Evolutionary conservation across 2,797 vertebrate species (phyloP), one percentile per base, ranked within the genome.

Genomic region (Semaprochilodus insignis): DNA sequence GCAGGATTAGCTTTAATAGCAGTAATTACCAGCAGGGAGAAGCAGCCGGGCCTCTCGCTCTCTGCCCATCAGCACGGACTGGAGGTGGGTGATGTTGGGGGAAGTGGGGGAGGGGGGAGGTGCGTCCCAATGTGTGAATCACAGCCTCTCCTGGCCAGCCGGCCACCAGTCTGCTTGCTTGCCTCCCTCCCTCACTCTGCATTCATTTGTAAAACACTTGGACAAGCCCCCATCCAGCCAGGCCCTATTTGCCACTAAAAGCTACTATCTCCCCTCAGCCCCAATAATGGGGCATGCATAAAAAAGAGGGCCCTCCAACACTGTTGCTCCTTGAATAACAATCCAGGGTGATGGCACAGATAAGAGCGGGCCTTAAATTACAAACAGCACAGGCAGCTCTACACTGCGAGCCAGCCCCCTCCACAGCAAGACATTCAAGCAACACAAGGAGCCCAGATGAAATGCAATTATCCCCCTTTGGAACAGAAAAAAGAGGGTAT

Each of bases 141-240:
- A 80, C 80, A 83, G 84, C 83, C 81, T 87, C 72, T 83, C 60
- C 76, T 79, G 82, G 69, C 80, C 55, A 80, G 87, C 36, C 78
- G 27, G 76, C 83, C 69, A 70, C 84, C 81, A 69, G 77, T 72
- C 79, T 80, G 89, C 83, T 54, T 63, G 36, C 81, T 31, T 59
- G 70, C 88, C 72, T 77, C 54, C 77, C 77, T 83, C 77, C 57
- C 63, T 84, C 65, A 52, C 78, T 57, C 87, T 89, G 92, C 95
- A 96, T 95, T 97, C 94, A 96, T 94, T 96, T 96, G 95, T 93
- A 92, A 96, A 95, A 95, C 93, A 93, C 91, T 93, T 95, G 93
- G 94, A 93, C 90, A 88, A 94, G 90, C 92, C 82, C 65, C 67
- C 92, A 89, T 94, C 93, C 88, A 40, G 88, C 92, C 89, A 93